These are phyloP conservation scores for Conus betulinus DNA, from an alignment of 1,140 invertebrate species.

Conservation along the genomic window DNA sequence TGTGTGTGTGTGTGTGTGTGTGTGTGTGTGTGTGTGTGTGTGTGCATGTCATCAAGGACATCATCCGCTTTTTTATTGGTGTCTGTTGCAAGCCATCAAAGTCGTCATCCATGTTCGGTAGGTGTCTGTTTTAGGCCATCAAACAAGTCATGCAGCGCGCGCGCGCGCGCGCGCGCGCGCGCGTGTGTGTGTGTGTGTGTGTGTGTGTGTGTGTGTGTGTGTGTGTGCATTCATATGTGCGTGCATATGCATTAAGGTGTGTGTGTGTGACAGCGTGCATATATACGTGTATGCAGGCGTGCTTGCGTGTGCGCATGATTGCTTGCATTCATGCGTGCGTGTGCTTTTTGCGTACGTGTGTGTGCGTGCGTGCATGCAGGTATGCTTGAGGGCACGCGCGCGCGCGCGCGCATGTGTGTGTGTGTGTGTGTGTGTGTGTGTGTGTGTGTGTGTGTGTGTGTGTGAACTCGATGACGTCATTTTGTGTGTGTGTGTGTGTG, in stretches of 20 bases:
- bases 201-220: no score
- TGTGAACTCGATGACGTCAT: background rate
- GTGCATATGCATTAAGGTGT: no score
- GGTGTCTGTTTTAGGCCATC: no score
- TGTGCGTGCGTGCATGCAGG: background rate
- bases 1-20: conserved; percentile 1
- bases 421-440: conserved; percentile 6
- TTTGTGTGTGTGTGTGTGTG: background rate
- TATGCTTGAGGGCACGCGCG: background rate
- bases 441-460: conserved; percentile 7
- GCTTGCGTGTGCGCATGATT: background rate
- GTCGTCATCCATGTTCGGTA: no score
- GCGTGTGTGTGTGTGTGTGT: no score
- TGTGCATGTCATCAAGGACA: no score
- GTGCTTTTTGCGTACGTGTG: background rate
- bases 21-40: conserved; percentile 12
- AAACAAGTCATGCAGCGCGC: no score
- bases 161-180: no score
- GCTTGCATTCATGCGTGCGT: background rate
- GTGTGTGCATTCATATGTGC: no score
- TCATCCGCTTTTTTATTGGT: no score
- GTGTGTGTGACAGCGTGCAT: background rate
- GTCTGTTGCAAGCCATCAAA: no score
- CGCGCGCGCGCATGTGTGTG: background rate
- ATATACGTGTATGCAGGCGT: background rate